Base-by-base conservation (phyloP, 1,140 invertebrate genomes). In the Conus ventricosus region DNA sequence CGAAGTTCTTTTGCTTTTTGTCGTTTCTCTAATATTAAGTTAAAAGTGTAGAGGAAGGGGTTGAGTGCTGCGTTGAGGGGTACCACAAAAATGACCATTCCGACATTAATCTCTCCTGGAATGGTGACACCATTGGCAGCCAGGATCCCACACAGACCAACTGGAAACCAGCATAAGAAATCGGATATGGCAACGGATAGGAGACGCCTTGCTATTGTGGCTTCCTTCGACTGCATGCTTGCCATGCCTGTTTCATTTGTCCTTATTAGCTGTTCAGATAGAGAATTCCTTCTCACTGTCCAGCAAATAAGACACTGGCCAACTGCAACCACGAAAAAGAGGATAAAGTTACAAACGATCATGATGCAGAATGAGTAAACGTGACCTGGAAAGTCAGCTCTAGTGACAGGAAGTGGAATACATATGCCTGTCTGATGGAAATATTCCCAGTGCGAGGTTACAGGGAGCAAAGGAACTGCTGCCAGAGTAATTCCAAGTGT, bases 301-400 rank as follows among this genome's bases (percentile, higher is more conserved):
- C 25, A 39, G 67, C 95, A 93, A 53, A 88, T 84, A 15, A 76
- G 71, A 1, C 20, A 25, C 71, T 76, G 71, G 4, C 71, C 71
- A 13, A 76, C 71, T 1, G 1, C 71, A 76, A 76, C 23, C 20
- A n/a, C 8, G 25, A 76, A 8, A 76, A 76, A 76, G 13, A 76
- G 71, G 20, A 76, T 25, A 17, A 76, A n/a, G n/a, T 76, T 76
- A 10, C 13, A 76, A 76, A 76, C 71, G 25, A 76, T 76, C 71
- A 76, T 76, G 25, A 76, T 25, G 23, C 71, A 2, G 25, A 76
- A 76, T 8, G 71, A 23, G 25, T 76, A 76, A 76, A 20, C 71
- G n/a, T 23, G 25, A 76, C 71, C 71, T n/a, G 20, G 20, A 25
- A 76, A 76, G 13, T 76, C 20, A 10, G 20, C 25, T 25, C 71